phyloP scores from a whole-genome alignment of 2,888 invertebrate genomes.

The Poecilus cupreus region DNA sequence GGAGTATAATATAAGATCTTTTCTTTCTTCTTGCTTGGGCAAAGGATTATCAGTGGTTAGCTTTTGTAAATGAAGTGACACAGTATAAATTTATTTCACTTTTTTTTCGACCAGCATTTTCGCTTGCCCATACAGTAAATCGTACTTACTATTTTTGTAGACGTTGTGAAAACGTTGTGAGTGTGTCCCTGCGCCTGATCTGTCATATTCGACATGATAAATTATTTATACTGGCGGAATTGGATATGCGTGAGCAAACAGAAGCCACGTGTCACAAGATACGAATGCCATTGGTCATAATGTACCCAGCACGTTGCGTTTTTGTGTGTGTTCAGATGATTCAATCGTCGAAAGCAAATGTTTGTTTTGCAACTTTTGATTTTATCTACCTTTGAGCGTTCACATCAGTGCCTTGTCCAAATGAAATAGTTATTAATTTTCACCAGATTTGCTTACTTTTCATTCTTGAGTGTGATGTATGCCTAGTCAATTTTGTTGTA shows the following conservation, averaged over 20 bases:
- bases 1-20: too few species aligned
- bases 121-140: too few species aligned
- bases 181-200: neutral
- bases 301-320: neutral
- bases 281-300: constrained; percentile 45
- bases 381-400: constrained; percentile 33
- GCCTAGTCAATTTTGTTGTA: too few species aligned
- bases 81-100: too few species aligned
- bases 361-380: constrained; percentile 45
- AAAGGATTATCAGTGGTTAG: too few species aligned
- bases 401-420: neutral
- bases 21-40: too few species aligned
- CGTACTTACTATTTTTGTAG: neutral
- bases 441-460: constrained; percentile 1
- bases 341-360: constrained; percentile 44
- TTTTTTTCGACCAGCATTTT: too few species aligned
- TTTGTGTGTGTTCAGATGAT: constrained; percentile 27
- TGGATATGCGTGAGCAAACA: constrained; percentile 37
- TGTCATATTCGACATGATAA: constrained; percentile 35
- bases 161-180: neutral
- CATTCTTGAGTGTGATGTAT: too few species aligned
- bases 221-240: constrained; percentile 45
- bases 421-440: constrained; percentile 46
- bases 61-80: too few species aligned
- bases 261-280: constrained; percentile 20